Conservation (phyloP, 2,113 vertebrate genomes). For the Myocastor coypus region DNA sequence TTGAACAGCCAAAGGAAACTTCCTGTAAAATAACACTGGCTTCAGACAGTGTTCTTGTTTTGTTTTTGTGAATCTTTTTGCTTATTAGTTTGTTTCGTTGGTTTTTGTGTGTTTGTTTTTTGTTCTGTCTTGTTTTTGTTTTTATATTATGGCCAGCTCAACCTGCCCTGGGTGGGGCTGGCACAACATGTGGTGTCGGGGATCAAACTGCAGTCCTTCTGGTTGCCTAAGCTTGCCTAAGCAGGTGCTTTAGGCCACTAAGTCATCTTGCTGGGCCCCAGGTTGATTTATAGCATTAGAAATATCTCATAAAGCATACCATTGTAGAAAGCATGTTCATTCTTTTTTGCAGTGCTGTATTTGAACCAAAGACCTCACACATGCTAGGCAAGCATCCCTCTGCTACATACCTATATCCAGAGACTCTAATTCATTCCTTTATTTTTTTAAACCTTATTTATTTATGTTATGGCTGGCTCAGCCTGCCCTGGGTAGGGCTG, state of each 20-base stretch:
- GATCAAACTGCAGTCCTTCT: no score
- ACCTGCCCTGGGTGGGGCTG: no score
- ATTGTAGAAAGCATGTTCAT: slow-evolving; percentile 2
- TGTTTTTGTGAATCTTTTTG: no score
- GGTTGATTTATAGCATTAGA: slow-evolving; percentile 10
- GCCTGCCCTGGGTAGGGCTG: no score
- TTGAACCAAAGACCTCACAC: background rate
- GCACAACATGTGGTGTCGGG: no score
- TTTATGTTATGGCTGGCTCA: no score
- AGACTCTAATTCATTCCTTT: slow-evolving; percentile 24
- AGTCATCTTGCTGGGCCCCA: no score
- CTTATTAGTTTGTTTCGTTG: no score
- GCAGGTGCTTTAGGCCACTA: no score
- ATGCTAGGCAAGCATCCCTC: background rate
- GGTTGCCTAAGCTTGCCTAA: no score
- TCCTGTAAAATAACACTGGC: background rate
- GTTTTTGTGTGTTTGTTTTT: background rate
- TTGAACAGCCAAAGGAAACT: background rate
- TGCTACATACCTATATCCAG: background rate
- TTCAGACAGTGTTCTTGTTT: background rate
- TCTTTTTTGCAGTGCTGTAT: background rate
- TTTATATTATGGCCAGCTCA: no score
- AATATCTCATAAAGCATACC: background rate
- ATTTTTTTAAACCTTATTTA: slow-evolving; percentile 49
- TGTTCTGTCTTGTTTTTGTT: no score